Conservation (phyloP, 2,888 invertebrate species). For the Cinara cedri region DNA sequence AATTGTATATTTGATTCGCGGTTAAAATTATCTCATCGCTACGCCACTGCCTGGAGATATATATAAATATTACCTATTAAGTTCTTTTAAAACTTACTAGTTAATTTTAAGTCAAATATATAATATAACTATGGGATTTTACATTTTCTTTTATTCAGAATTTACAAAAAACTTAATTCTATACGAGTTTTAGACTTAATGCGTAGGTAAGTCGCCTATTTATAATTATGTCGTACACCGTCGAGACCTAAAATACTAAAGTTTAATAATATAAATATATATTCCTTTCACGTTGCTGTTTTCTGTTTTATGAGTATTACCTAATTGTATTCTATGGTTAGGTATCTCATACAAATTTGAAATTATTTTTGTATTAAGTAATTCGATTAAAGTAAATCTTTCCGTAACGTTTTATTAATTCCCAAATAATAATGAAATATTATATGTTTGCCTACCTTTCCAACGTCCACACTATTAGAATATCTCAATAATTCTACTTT, state of each 20-base stretch:
- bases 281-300: conserved; percentile 3
- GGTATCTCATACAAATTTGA: not conserved
- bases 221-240: not conserved
- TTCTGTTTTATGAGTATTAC: conserved; percentile 13
- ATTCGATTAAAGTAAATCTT: conserved; percentile 28
- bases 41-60: too few relatives aligned
- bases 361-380: not conserved
- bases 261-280: conserved; percentile 7
- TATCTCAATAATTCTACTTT: too few relatives aligned
- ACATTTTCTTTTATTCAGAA: not conserved
- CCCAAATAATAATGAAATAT: conserved; percentile 9
- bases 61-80: too few relatives aligned
- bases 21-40: too few relatives aligned
- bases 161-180: conserved; percentile 7
- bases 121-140: not conserved
- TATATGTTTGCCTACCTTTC: too few relatives aligned
- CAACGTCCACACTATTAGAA: too few relatives aligned
- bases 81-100: too few relatives aligned
- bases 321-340: not conserved
- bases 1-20: too few relatives aligned
- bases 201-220: not conserved
- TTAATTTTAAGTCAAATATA: too few relatives aligned
- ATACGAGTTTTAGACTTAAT: conserved; percentile 20
- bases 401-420: not conserved
- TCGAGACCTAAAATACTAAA: conserved; percentile 8